Conservation (phyloP, 2,113 vertebrate genomes). For the Platichthys flesus region DNA sequence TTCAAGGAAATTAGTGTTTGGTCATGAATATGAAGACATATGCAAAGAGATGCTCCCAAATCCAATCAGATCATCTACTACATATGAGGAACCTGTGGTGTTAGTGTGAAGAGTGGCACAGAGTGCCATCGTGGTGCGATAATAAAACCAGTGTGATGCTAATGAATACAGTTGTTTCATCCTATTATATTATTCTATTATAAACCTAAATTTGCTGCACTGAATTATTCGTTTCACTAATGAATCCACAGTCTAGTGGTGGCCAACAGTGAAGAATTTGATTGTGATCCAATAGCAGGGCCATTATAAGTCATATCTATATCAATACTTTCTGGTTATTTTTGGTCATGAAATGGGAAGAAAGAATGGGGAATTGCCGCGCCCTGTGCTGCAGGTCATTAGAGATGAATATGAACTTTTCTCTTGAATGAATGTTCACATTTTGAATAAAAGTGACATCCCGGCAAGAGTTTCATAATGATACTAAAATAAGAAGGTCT, state of each 20-base stretch:
- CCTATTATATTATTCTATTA: not conserved
- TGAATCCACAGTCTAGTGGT: not conserved
- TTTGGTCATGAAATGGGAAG: too few species aligned
- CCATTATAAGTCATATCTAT: not conserved
- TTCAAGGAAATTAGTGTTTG: not conserved
- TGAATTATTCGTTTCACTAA: not conserved
- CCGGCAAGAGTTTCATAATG: too few species aligned
- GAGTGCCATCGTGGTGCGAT: not conserved
- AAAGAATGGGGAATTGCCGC: too few species aligned
- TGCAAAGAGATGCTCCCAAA: not conserved
- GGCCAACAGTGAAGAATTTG: not conserved
- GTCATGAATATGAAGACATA: not conserved
- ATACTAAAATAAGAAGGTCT: too few species aligned
- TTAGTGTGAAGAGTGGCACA: not conserved
- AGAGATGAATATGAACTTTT: too few species aligned
- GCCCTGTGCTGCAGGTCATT: too few species aligned
- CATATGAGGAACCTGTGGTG: not conserved
- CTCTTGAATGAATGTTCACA: too few species aligned
- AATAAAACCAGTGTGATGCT: not conserved
- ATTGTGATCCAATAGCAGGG: not conserved
- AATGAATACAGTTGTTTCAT: not conserved
- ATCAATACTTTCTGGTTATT: not conserved
- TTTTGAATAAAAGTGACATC: too few species aligned
- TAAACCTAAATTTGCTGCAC: not conserved
- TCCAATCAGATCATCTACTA: conserved; percentile 3